Conservation (phyloP, 1,140 invertebrate species). For the Lithobius niger region DNA sequence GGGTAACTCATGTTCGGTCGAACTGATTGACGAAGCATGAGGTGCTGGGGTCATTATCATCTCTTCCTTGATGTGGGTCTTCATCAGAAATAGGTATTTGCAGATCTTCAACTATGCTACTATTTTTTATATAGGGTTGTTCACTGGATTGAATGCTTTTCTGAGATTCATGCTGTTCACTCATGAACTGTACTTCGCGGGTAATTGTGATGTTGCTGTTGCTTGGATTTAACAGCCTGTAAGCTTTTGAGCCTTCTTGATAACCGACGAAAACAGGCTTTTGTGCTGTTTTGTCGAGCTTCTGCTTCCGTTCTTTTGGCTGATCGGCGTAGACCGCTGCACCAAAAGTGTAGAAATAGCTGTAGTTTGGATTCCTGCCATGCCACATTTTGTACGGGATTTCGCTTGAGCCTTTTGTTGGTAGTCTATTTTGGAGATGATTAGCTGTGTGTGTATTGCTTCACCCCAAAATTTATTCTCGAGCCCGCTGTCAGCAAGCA, state of each 20-base stretch:
- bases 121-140: no score
- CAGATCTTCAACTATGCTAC: no score
- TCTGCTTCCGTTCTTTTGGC: slow-evolving; percentile 19
- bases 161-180: no score
- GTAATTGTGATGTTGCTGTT: no score
- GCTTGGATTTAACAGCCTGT: no score
- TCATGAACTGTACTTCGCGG: no score
- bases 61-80: no score
- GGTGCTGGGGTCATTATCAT: no score
- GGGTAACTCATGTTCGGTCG: no score
- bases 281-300: slow-evolving; percentile 16
- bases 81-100: no score
- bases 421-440: slow-evolving; percentile 16
- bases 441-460: slow-evolving; percentile 17
- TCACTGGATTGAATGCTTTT: no score
- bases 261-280: slow-evolving; percentile 15
- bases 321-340: slow-evolving; percentile 23
- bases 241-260: background rate
- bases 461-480: slow-evolving; percentile 17
- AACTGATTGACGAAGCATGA: no score
- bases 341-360: slow-evolving; percentile 25
- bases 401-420: slow-evolving; percentile 8
- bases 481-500: slow-evolving; percentile 16
- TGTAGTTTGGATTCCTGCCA: slow-evolving; percentile 21
- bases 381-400: slow-evolving; percentile 26